Conservation (phyloP, 2,797 vertebrate species). For the Lepus townsendii region DNA sequence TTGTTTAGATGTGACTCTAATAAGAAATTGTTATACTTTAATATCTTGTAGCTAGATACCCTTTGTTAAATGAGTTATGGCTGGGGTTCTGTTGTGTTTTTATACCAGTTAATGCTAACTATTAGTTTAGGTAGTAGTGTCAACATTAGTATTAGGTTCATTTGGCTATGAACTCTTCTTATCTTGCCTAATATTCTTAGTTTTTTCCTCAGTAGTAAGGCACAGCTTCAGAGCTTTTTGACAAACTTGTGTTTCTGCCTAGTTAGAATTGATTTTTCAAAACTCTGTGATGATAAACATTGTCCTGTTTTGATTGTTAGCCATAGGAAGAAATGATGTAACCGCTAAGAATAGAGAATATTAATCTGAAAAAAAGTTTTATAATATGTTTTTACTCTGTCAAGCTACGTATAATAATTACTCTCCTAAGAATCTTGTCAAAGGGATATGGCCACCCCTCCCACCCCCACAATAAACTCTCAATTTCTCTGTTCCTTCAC, state of each 20-base stretch:
- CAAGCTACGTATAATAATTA: not conserved
- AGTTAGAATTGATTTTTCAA: conserved; percentile 3
- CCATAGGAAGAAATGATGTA: not conserved
- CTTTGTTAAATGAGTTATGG: conserved; percentile 27
- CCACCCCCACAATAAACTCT: no score
- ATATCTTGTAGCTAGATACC: not conserved
- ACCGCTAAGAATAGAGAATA: not conserved
- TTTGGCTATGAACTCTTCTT: not conserved
- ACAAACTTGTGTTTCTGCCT: conserved; percentile 6
- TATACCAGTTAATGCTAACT: not conserved
- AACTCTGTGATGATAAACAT: not conserved
- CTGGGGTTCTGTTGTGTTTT: not conserved
- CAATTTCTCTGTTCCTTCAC: not conserved
- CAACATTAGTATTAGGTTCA: not conserved
- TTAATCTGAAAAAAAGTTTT: not conserved
- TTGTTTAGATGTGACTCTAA: not conserved
- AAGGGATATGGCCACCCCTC: not conserved
- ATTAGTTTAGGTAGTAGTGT: not conserved
- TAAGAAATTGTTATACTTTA: not conserved
- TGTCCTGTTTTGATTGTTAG: conserved; percentile 17
- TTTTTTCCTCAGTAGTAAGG: not conserved
- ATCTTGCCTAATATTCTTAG: not conserved
- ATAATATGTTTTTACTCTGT: not conserved
- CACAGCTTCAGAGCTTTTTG: not conserved
- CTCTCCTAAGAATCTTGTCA: not conserved